These are phyloP conservation scores for Chrysomela aeneicollis DNA, from an alignment of 2,888 invertebrate species.

Conservation along the genomic window DNA sequence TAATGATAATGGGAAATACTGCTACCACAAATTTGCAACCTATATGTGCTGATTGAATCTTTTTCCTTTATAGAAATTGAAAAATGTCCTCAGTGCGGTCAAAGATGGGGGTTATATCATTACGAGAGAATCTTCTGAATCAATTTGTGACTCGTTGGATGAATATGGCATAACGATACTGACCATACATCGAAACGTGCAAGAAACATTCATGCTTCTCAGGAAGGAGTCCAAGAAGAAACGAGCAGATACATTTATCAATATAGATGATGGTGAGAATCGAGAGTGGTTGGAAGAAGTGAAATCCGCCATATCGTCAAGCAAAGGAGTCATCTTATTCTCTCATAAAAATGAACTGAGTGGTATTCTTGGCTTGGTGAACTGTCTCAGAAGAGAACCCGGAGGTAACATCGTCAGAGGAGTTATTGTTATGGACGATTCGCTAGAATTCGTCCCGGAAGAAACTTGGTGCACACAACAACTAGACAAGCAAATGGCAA, in stretches of 20 bases:
- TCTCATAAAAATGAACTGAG: slow-evolving; percentile 72
- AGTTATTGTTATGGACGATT: slow-evolving; percentile 66
- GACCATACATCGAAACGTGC: slow-evolving; percentile 33
- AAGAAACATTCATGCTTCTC: slow-evolving; percentile 36
- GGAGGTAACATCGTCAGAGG: slow-evolving; percentile 59
- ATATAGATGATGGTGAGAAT: no score
- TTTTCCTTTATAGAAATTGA: slow-evolving; percentile 35
- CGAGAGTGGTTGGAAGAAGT: no score
- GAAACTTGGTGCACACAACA: slow-evolving; percentile 69
- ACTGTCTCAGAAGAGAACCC: slow-evolving; percentile 72
- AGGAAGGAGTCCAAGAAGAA: slow-evolving; percentile 15
- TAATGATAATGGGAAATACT: no score
- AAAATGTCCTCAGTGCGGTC: slow-evolving; percentile 30
- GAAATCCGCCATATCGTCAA: not conserved
- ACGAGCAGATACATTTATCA: not conserved
- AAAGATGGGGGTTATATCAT: slow-evolving; percentile 69
- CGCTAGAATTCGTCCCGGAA: slow-evolving; percentile 70
- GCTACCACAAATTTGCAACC: no score
- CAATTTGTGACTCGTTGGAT: not conserved
- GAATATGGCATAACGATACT: slow-evolving; percentile 11
- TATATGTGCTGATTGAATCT: not conserved
- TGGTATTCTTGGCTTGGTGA: slow-evolving; percentile 83
- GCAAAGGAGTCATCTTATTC: slow-evolving; percentile 63
- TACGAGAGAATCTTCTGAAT: slow-evolving; percentile 66
- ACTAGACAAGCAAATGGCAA: slow-evolving; percentile 74